These are phyloP conservation scores for Agrenia bidenticulata DNA, from an alignment of 2,888 invertebrate species.

Conservation along the genomic window DNA sequence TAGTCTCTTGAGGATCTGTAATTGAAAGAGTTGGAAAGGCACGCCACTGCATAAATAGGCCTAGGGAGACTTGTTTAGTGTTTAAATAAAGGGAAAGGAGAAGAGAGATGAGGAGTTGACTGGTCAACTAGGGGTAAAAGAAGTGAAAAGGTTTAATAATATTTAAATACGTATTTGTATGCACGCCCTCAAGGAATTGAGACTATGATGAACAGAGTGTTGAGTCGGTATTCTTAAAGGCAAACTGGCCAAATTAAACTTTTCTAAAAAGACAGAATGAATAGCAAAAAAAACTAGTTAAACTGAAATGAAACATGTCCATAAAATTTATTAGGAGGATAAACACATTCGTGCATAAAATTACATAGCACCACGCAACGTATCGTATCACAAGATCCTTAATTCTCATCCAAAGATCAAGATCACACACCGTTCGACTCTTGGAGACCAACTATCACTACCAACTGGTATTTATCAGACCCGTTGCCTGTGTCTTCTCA, in stretches of 20 bases:
- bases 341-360: constrained; percentile 21
- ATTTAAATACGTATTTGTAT: constrained; percentile 24
- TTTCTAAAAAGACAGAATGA: constrained; percentile 25
- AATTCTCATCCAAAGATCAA: not conserved
- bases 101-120: constrained; percentile 11
- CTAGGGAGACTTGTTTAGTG: too few relatives aligned
- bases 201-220: constrained; percentile 33
- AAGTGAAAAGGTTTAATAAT: constrained; percentile 18
- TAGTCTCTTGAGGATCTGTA: too few relatives aligned
- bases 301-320: constrained; percentile 24
- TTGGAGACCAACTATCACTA: too few relatives aligned
- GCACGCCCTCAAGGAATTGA: constrained; percentile 21
- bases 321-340: constrained; percentile 17
- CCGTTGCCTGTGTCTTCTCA: too few relatives aligned
- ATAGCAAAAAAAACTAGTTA: constrained; percentile 22
- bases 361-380: not conserved
- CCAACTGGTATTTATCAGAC: too few relatives aligned
- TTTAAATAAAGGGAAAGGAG: not conserved
- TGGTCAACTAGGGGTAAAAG: constrained; percentile 8
- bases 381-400: constrained; percentile 1
- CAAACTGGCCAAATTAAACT: constrained; percentile 30
- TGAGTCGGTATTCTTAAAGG: constrained; percentile 38
- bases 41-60: too few relatives aligned
- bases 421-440: too few relatives aligned
- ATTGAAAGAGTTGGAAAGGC: too few relatives aligned